Base-by-base conservation (phyloP, 1,140 invertebrate species). In the Leptinotarsa texana region DNA sequence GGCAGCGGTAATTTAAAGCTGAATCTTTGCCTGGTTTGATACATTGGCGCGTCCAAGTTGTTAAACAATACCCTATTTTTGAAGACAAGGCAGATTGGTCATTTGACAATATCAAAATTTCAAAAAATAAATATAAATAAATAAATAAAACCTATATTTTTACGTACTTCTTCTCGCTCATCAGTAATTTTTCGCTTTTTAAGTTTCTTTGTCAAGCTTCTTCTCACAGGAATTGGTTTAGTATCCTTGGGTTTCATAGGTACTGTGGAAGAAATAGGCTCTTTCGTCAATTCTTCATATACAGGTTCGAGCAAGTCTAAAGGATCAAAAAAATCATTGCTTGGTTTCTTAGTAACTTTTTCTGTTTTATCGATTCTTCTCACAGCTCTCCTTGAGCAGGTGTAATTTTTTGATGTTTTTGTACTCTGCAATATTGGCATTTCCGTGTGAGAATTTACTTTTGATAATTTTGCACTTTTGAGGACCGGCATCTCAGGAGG, bases 281-380 rank as follows among this genome's bases (percentile, higher is more conserved):
- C 79, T 74, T 81, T 80, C 3, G 81, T 74, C 49, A 78, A 65
- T 66, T 82, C 81, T 74, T 82, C 81, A 66, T 82, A 81, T 8
- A 81, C 74, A 13, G 80, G 80, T 72, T 82, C 74, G 13, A 82
- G 68, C 33, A 82, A 65, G 72, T 81, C 81, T 27, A 80, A 74
- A 4, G 81, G 81, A 74, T 82, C 79, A 13, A 76, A 74, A 15
- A 82, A 77, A 63, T 80, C 77, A 49, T 72, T 77, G 22, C 73
- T 73, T 18, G 69, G 51, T 13, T 75, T 63, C 21, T 72, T 73
- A 48, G 21, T 71, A 63, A 72, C 42, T 73, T 74, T 51, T 74
- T 78, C 71, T 13, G n/a, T 42, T 72, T 63, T 65, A 33, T 72
- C 71, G 11, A 47, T 0, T 3, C 27, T 72, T 63, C 48, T 70